A percentile compares a stretch with the other conserved stretches of the same genome.
These are phyloP conservation scores for Pteronotus mesoamericanus DNA, from an alignment of 2,797 vertebrate genomes.

Conservation along the genomic window DNA sequence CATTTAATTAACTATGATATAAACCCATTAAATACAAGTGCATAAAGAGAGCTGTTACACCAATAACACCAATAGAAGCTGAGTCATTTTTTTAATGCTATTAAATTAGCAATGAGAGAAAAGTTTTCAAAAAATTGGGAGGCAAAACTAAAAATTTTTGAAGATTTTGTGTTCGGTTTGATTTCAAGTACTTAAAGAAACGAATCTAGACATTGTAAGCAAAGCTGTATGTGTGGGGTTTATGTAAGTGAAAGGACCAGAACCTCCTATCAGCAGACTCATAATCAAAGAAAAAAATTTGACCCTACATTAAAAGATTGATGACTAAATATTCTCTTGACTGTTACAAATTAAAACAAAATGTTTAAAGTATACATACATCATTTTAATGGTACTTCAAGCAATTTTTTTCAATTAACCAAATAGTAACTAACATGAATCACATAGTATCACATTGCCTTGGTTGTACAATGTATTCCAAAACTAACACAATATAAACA, in stretches of 20 bases:
- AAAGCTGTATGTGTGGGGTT: background rate
- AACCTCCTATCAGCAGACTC: background rate
- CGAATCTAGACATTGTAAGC: background rate
- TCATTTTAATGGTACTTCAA: background rate
- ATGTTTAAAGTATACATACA: background rate
- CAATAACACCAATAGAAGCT: background rate
- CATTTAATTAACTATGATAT: constrained; percentile 10
- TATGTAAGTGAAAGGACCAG: background rate
- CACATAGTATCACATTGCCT: background rate
- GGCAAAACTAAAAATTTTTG: background rate
- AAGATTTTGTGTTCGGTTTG: background rate
- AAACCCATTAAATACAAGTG: background rate
- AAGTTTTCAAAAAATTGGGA: background rate
- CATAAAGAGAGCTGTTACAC: background rate
- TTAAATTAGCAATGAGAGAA: background rate
- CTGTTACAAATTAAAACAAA: background rate
- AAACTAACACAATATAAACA: background rate
- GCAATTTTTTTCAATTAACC: background rate
- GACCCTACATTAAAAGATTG: background rate
- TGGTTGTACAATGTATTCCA: background rate
- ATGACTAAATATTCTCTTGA: background rate
- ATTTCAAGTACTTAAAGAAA: background rate
- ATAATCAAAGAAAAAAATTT: background rate
- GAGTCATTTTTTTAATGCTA: background rate
- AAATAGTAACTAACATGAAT: background rate